These are phyloP conservation scores for Pelodytes ibericus DNA, from an alignment of 2,797 vertebrate genomes.

Conservation along the genomic window DNA sequence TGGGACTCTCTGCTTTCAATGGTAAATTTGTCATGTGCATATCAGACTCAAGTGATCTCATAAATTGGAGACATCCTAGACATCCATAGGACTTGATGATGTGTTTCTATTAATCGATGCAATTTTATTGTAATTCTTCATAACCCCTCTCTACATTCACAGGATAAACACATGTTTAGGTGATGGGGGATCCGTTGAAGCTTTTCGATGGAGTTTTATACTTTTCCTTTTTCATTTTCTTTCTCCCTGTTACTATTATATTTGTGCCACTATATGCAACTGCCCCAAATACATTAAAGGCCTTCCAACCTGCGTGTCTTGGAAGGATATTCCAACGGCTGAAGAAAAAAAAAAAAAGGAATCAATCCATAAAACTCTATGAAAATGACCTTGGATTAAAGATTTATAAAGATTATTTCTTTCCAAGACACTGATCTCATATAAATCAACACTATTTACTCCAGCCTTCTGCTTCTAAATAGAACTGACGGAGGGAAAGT, in stretches of 20 bases:
- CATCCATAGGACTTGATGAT: no score
- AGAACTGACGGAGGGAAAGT: not conserved
- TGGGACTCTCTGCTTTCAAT: no score
- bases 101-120: no score
- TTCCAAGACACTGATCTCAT: conserved; percentile 56
- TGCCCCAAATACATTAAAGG: conserved; percentile 54
- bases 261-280: not conserved
- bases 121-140: no score
- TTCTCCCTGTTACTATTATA: not conserved
- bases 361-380: conserved; percentile 35
- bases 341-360: conserved; percentile 44
- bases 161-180: no score
- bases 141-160: no score
- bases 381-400: conserved; percentile 59
- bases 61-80: no score
- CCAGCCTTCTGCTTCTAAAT: conserved; percentile 18
- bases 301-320: conserved; percentile 49
- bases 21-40: no score
- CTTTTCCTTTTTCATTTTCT: not conserved
- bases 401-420: conserved; percentile 54
- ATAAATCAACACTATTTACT: conserved; percentile 53
- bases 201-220: no score
- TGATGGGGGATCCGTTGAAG: no score
- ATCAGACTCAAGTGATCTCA: no score
- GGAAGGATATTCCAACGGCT: conserved; percentile 44